Evolutionary conservation across 2,888 invertebrate species (phyloP).

Genomic region (Polietes domitor): DNA sequence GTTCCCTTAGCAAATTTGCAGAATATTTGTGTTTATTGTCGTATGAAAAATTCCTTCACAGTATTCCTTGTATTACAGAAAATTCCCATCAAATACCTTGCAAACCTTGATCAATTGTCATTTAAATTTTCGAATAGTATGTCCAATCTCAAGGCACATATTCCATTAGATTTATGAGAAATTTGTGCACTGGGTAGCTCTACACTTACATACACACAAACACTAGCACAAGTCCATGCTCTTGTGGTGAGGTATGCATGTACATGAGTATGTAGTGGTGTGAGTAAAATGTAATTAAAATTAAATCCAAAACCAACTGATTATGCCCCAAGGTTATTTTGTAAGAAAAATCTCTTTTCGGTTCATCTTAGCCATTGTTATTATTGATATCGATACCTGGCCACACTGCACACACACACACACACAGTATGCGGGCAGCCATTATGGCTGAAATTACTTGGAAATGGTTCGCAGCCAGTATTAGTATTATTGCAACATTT

Average conservation of each 20-base stretch:
- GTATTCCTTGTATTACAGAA: no score
- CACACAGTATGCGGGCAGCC: background rate
- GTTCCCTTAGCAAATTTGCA: no score
- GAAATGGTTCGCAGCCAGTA: background rate
- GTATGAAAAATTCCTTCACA: no score
- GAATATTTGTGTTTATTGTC: no score
- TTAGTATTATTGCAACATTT: constrained; percentile 15
- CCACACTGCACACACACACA: background rate
- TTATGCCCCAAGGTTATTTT: constrained; percentile 69
- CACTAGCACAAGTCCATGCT: background rate
- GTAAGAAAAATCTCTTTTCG: constrained; percentile 33
- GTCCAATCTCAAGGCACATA: no score
- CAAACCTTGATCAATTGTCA: no score
- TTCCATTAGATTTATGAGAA: no score
- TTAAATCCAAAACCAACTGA: constrained; percentile 77
- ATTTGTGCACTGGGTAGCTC: no score
- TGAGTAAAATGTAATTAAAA: constrained; percentile 75
- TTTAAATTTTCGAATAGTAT: no score
- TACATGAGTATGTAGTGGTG: constrained; percentile 20
- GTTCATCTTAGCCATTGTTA: constrained; percentile 17
- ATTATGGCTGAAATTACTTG: background rate
- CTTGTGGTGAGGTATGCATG: background rate
- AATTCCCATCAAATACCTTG: no score
- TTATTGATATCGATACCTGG: constrained; percentile 17
- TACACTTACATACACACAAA: background rate